Base-by-base conservation (phyloP, 2,797 vertebrate genomes). In the Acipenser transmontanus region DNA sequence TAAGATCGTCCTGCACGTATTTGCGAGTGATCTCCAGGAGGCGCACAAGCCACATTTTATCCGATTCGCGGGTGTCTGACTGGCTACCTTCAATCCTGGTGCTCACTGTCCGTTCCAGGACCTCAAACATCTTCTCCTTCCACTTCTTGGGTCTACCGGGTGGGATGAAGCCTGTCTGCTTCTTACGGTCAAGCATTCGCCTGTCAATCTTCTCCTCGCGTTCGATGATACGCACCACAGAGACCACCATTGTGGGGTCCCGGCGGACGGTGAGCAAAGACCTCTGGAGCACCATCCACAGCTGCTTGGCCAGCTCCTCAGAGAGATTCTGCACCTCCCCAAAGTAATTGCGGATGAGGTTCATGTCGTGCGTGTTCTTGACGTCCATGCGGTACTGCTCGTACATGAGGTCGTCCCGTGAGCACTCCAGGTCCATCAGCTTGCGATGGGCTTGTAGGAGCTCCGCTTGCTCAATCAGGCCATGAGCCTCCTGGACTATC, bases 41-140 rank as follows among this genome's bases (percentile, higher is more conserved):
- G 47, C 95, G 92, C 65, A 99, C 96, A 1, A 99, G 89, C 97
- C 97, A 99, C 97, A 99, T 99, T 81, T 96, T 97, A 81, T 99
- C 95, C 0, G 87, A 92, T 69, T 98, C 94, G 59, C 92, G 88
- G 0, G 95, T 98, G 70, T 95, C 93, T 0, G 94, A 79, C 83
- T 98, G 97, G 4, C 93, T 93, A 65, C 95, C 91, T 78, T 99
- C 97, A 0, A 99, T 98, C 63, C 96, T 90, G 0, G 87, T 95
- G 71, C 88, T 91, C 66, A 98, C 94, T 0, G 94, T 99, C 59
- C 89, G 88, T 71, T 97, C 95, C 78, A 98, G 79, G 54, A 94
- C 85, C 72, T 88, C 63, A 47, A 97, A 97, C 95, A 98, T 96
- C 63, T 88, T 95, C 66, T 92, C 93, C 73, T 96, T 98, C 97